Evolutionary conservation across 2,888 invertebrate genomes (phyloP).

Genomic region (Nomada lathburiana): DNA sequence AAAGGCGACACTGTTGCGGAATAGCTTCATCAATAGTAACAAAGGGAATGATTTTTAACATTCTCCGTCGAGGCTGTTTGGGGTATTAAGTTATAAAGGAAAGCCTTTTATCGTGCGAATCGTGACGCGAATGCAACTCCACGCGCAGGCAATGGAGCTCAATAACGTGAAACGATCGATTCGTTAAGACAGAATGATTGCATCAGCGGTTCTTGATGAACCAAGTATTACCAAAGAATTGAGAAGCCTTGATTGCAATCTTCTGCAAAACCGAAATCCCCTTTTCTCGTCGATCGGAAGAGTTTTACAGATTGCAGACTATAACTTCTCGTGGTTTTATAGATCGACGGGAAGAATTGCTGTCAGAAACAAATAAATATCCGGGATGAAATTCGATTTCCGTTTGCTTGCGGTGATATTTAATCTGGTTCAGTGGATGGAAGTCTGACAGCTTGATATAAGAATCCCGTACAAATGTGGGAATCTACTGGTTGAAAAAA

Average conservation of each 20-base stretch:
- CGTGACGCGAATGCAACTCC: slow-evolving; percentile 46
- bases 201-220: slow-evolving; percentile 67
- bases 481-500: too few relatives aligned
- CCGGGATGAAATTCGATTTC: neutral
- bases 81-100: slow-evolving; percentile 13
- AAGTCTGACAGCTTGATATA: neutral
- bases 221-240: slow-evolving; percentile 62
- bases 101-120: neutral
- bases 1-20: too few relatives aligned
- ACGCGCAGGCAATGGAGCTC: slow-evolving; percentile 30
- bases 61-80: neutral
- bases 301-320: slow-evolving; percentile 36
- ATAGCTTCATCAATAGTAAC: too few relatives aligned
- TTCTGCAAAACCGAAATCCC: slow-evolving; percentile 29
- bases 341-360: neutral
- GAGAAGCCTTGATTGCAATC: slow-evolving; percentile 65
- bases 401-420: neutral
- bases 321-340: neutral
- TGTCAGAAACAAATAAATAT: slow-evolving; percentile 12
- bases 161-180: slow-evolving; percentile 59
- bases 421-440: neutral
- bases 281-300: slow-evolving; percentile 23
- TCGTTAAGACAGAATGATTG: slow-evolving; percentile 66
- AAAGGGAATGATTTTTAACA: neutral
- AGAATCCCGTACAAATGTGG: neutral